Base-by-base conservation (phyloP, 2,797 vertebrate genomes). In the Numenius phaeopus region DNA sequence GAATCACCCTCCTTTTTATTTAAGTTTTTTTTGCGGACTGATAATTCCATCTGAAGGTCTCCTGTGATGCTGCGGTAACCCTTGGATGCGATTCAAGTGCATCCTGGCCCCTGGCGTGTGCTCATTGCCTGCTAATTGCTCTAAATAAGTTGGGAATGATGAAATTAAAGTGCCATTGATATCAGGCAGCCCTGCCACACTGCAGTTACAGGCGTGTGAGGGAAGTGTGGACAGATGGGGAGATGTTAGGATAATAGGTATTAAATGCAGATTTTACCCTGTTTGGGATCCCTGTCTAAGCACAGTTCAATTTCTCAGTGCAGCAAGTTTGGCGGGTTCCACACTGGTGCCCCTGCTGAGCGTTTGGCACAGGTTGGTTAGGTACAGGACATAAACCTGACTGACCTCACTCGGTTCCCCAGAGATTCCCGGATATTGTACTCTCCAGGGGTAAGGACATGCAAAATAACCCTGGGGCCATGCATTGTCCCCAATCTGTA, bases 81-180 rank as follows among this genome's bases (percentile, higher is more conserved):
- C 97, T 96, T 95, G 80, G 95, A 97, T 92, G 95, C 78, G 57
- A 37, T 95, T 97, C 95, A 97, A 96, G 91, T 94, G 92, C 91
- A 90, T 93, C 89, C 59, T 95, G 89, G 95, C 92, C 92, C 93
- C 90, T 3, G 30, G 91, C 4, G 34, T 83, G 89, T 69, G 75
- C 93, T 96, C 77, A 91, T 95, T 95, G 96, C 94, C 61, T 97
- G 87, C 59, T 97, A 96, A 97, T 97, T 97, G 96, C 80, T 95
- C 87, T 95, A 97, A 97, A 96, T 96, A 97, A 97, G 94, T 95
- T 96, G 91, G 93, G 89, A 96, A 95, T 96, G 92, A 96, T 96
- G 94, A 97, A 94, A 96, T 97, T 96, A 97, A 95, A 97, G 95
- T 89, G 87, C 76, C 92, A 92, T 70, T 96, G 96, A 94, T 95